These are phyloP conservation scores for Lacerta bilineata DNA, from an alignment of 2,797 vertebrate genomes.

Conservation along the genomic window DNA sequence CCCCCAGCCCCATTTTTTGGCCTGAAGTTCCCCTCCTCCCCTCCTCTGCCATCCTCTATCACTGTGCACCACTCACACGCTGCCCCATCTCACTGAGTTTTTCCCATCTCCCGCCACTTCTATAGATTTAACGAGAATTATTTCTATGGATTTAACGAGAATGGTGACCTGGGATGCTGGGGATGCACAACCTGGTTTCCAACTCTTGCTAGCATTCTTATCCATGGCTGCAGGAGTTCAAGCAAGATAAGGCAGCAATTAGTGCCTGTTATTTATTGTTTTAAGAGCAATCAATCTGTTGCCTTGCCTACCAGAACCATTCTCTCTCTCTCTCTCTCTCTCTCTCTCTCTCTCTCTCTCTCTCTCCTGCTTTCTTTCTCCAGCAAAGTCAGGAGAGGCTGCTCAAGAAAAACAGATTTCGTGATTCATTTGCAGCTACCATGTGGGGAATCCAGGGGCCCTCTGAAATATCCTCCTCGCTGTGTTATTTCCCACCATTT, in stretches of 20 bases:
- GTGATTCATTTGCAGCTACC: slow-evolving; percentile 11
- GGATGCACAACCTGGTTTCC: neutral
- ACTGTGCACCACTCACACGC: neutral
- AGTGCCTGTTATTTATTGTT: neutral
- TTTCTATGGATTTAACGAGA: neutral
- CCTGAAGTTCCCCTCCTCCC: neutral
- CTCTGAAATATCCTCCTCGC: neutral
- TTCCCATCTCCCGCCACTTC: neutral
- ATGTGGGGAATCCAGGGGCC: neutral
- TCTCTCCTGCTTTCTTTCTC: neutral
- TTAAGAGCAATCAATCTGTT: neutral
- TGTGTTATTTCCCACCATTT: neutral
- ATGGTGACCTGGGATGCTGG: neutral
- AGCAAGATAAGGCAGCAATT: neutral
- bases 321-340: neutral
- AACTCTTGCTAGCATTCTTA: slow-evolving; percentile 12
- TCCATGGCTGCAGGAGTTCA: slow-evolving; percentile 12
- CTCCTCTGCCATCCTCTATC: neutral
- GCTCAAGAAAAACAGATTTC: slow-evolving; percentile 42
- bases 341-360: neutral
- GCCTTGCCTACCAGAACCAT: too few relatives aligned
- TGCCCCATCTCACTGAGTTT: too few relatives aligned
- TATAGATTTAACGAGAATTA: neutral
- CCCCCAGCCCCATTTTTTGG: neutral
- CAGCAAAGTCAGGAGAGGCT: slow-evolving; percentile 52